Conservation (phyloP, 2,113 vertebrate genomes). For the Azemiops feae region DNA sequence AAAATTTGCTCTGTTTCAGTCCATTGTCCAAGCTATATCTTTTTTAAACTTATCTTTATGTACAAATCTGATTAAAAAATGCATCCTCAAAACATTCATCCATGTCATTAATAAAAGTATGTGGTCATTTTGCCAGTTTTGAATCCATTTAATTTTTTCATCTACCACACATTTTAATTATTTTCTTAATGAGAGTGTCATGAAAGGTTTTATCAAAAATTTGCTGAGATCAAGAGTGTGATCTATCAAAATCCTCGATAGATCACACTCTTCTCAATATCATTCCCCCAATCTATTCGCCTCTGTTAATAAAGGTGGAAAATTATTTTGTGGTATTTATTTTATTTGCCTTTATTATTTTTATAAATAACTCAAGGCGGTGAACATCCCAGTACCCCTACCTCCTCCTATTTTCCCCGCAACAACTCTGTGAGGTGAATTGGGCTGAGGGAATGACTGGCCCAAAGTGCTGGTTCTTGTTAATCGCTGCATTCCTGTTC, state of each 20-base stretch:
- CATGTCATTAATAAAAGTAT: not conserved
- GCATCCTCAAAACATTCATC: not conserved
- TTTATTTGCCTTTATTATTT: not conserved
- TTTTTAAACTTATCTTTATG: not conserved
- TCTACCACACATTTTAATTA: not conserved
- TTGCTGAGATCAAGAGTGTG: not conserved
- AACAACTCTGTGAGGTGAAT: not conserved
- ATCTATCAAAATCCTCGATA: not conserved
- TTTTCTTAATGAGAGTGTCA: not conserved
- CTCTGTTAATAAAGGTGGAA: not conserved
- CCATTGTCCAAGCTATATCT: not conserved
- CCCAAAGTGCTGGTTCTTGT: not conserved
- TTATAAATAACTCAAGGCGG: not conserved
- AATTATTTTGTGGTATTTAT: not conserved
- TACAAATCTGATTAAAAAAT: not conserved
- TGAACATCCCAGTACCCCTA: not conserved
- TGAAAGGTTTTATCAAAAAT: not conserved
- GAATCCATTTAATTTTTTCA: not conserved
- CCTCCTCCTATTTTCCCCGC: not conserved
- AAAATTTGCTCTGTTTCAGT: not conserved
- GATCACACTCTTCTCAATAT: not conserved
- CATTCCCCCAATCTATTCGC: not conserved
- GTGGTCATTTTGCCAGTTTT: not conserved
- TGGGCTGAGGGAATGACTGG: not conserved
- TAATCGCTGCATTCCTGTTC: not conserved